These are phyloP conservation scores for Scelioninae gen. 2 DNA, from an alignment of 2,888 invertebrate genomes.

Conservation along the genomic window DNA sequence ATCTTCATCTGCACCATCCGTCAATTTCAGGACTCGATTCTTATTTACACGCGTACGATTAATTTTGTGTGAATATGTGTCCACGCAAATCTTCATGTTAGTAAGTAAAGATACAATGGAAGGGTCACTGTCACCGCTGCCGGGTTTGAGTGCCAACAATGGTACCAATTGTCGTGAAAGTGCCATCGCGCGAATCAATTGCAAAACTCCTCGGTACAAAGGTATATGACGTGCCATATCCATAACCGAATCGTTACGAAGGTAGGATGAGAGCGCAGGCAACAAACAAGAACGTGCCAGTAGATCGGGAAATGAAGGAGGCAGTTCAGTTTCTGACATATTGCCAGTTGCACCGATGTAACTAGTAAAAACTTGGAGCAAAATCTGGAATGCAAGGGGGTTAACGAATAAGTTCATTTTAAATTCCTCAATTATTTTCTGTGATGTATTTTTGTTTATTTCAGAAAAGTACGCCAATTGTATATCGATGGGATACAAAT, in stretches of 20 bases:
- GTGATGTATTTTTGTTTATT: no score
- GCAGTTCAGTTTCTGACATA: conserved; percentile 77
- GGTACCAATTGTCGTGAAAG: conserved; percentile 79
- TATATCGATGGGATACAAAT: no score
- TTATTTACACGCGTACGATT: conserved; percentile 75
- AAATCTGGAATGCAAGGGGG: conserved; percentile 68
- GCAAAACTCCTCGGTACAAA: conserved; percentile 90
- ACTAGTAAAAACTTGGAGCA: conserved; percentile 88
- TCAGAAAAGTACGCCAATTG: no score
- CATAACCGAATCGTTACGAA: conserved; percentile 95
- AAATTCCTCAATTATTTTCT: no score
- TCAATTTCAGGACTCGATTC: conserved; percentile 69
- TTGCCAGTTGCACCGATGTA: conserved; percentile 87
- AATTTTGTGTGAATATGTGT: conserved; percentile 91
- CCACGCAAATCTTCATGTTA: conserved; percentile 93
- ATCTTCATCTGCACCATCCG: conserved; percentile 87
- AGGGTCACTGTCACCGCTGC: conserved; percentile 75
- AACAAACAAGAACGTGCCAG: conserved; percentile 89
- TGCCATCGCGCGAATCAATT: conserved; percentile 86
- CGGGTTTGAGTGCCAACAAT: conserved; percentile 79
- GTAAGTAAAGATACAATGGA: conserved; percentile 87
- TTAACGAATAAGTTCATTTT: no score
- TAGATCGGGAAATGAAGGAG: conserved; percentile 84
- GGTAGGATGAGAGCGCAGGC: conserved; percentile 91
- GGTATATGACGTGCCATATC: conserved; percentile 98